Conservation (phyloP, 2,113 vertebrate genomes). For the Blennius ocellaris region DNA sequence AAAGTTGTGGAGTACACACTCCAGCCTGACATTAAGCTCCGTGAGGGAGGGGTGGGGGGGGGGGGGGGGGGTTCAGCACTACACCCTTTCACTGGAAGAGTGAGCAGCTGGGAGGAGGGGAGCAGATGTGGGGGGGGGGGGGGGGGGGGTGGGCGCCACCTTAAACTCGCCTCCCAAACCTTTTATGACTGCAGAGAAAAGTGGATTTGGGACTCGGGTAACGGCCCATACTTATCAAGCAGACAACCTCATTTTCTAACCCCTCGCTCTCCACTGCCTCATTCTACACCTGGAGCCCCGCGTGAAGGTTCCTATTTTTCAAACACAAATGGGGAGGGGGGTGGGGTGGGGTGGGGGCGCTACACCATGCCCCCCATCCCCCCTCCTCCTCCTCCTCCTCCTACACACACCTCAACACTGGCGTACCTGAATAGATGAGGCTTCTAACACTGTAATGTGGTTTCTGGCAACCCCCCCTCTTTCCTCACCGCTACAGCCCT, state of each 20-base stretch:
- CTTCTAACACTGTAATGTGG: constrained; percentile 63
- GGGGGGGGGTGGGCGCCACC: constrained; percentile 35
- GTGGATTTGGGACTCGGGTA: constrained; percentile 71
- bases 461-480: constrained; percentile 48
- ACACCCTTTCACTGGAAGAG: constrained; percentile 23
- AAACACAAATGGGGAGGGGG: constrained; percentile 60
- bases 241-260: constrained; percentile 79
- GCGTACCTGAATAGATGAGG: constrained; percentile 55
- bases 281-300: constrained; percentile 40
- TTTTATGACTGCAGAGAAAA: constrained; percentile 74
- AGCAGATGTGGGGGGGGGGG: no score
- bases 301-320: constrained; percentile 53
- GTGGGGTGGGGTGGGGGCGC: no score
- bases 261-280: constrained; percentile 40
- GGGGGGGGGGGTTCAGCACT: constrained; percentile 8
- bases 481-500: constrained; percentile 23
- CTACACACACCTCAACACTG: constrained; percentile 35
- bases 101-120: constrained; percentile 6
- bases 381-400: no score
- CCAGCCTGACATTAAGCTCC: constrained; percentile 2
- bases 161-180: constrained; percentile 57
- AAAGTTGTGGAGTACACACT: neutral
- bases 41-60: neutral
- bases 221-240: constrained; percentile 74
- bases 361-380: no score